Evolutionary conservation across 2,888 invertebrate species (phyloP).

Genomic region (Ligdia adustata): DNA sequence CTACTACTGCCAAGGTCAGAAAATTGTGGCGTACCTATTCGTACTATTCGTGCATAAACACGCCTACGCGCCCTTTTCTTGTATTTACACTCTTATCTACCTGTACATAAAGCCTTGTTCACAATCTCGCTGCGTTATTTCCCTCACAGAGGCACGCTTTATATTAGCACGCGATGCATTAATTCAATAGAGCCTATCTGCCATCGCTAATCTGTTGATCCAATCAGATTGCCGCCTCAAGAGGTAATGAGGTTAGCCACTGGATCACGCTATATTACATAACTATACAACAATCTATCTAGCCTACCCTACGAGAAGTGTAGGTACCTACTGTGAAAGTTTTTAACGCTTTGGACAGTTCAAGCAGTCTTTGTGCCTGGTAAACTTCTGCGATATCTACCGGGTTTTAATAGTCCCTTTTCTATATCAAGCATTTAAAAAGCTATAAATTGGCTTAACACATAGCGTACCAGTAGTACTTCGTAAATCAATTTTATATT

Average conservation of each 20-base stretch:
- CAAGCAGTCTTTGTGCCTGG: not conserved
- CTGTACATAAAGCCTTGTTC: constrained; percentile 1
- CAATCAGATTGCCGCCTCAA: constrained; percentile 52
- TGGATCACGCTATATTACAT: constrained; percentile 37
- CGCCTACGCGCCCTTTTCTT: not conserved
- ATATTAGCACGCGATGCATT: constrained; percentile 31
- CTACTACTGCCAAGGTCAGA: constrained; percentile 6
- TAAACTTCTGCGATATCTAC: not conserved
- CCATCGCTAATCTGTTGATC: constrained; percentile 58
- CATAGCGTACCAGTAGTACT: no score
- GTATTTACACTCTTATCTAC: not conserved
- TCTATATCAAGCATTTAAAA: no score
- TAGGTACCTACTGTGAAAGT: not conserved
- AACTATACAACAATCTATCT: constrained; percentile 11
- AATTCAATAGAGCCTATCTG: constrained; percentile 46
- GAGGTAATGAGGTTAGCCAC: constrained; percentile 42
- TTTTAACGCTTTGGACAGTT: not conserved
- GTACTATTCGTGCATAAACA: not conserved
- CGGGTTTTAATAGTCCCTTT: no score
- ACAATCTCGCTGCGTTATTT: constrained; percentile 11
- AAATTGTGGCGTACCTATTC: not conserved
- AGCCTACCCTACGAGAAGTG: constrained; percentile 2
- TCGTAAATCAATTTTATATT: no score
- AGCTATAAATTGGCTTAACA: no score
- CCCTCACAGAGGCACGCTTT: constrained; percentile 13